Evolutionary conservation across 2,888 invertebrate genomes (phyloP), one percentile per base, ranked within the genome.

Genomic region (Agrochola macilenta): DNA sequence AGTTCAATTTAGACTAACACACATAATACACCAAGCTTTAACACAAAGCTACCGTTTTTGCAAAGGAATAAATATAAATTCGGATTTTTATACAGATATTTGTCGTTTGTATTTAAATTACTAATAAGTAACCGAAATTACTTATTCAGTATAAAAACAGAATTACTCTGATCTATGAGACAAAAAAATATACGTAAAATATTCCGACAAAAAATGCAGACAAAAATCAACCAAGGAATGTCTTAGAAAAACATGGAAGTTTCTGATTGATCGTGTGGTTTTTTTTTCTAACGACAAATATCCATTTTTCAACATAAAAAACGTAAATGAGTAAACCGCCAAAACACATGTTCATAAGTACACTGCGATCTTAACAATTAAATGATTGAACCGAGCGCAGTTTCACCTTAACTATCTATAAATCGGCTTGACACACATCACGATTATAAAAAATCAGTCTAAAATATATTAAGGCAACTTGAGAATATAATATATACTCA

Each of bases 391-490:
- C 91, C 70, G 83, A 85, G 91, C 91, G 90, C 90, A 88, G 88
- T 82, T 86, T 85, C 85, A 90, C 85, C 90, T 92, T 92, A 91
- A 92, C 89, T 91, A 89, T 80, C 79, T 88, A 87, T 82, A 81
- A 78, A 82, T 79, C 89, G 90, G 92, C 90, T 92, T 92, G 90
- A 92, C 91, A 92, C 92, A 91, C 92, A 76, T 92, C 94, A 93
- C 92, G 92, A 92, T 94, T 94, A 94, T 95, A 97, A 95, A 97
- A 97, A 97, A 97, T 97, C 97, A 97, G 97, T 97, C 97, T 97
- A 97, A 97, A 97, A 94, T 96, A 96, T 97, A 95, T 97, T 97
- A 97, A 97, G 97, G 97, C 97, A 97, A 97, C 97, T 96, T 96
- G 97, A 97, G 97, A 97, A 97, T 97, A 95, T 91, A 95, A 88